A percentile compares a stretch with the other conserved stretches of the same genome.
Evolutionary conservation across 1,140 invertebrate species (phyloP).

Genomic region (Psilanteris sp.): DNA sequence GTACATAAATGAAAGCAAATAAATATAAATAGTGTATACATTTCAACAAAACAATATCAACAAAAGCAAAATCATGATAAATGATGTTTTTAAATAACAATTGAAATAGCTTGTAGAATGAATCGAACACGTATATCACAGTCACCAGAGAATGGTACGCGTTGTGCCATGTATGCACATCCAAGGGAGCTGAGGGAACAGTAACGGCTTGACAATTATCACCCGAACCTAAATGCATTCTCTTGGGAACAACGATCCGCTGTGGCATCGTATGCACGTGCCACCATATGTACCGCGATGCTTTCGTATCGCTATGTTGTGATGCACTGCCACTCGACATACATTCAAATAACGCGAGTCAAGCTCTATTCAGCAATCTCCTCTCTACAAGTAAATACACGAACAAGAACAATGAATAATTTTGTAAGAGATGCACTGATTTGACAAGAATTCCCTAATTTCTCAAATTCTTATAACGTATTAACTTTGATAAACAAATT

Average conservation of each 20-base stretch:
- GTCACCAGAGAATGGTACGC: conserved; percentile 60
- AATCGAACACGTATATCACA: conserved; percentile 63
- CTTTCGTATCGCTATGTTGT: conserved; percentile 55
- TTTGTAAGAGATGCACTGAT: conserved; percentile 57
- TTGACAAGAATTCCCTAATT: conserved; percentile 50
- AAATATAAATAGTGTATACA: not conserved
- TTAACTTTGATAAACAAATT: conserved; percentile 30
- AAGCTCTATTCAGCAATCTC: conserved; percentile 63
- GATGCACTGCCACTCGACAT: conserved; percentile 60
- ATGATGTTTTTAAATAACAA: conserved; percentile 58
- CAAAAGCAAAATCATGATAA: conserved; percentile 24
- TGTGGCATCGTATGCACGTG: conserved; percentile 64
- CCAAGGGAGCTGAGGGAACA: conserved; percentile 65
- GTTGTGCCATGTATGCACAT: conserved; percentile 57
- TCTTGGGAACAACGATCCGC: conserved; percentile 60
- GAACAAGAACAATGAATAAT: conserved; percentile 58
- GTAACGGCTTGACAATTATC: conserved; percentile 75
- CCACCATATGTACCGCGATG: conserved; percentile 55
- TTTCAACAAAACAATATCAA: not conserved
- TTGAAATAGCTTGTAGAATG: conserved; percentile 46
- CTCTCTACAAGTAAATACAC: conserved; percentile 57
- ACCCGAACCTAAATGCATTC: conserved; percentile 66
- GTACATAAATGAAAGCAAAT: too few species aligned
- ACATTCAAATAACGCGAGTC: conserved; percentile 63
- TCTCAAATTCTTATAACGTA: conserved; percentile 34